Conservation (phyloP, 2,888 invertebrate genomes). For the Stenodera caucasica region DNA sequence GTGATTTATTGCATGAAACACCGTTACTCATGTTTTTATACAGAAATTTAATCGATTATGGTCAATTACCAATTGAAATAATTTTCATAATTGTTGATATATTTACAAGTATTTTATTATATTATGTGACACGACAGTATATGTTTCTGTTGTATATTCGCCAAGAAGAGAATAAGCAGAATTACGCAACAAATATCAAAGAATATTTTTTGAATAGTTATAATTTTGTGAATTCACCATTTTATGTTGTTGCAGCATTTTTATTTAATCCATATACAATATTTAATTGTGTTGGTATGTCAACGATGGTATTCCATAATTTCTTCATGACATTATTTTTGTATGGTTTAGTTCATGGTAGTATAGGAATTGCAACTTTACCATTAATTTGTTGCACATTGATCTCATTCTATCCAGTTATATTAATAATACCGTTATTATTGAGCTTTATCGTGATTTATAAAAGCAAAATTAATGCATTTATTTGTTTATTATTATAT, state of each 20-base stretch:
- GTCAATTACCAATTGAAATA: slow-evolving; percentile 60
- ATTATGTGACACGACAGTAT: slow-evolving; percentile 70
- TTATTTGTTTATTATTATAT: slow-evolving; percentile 42
- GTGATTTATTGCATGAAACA: slow-evolving; percentile 92
- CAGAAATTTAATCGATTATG: slow-evolving; percentile 62
- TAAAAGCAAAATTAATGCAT: slow-evolving; percentile 55
- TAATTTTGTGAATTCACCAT: slow-evolving; percentile 64
- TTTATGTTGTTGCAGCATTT: slow-evolving; percentile 76
- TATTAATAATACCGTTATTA: slow-evolving; percentile 80
- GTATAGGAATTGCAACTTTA: slow-evolving; percentile 64
- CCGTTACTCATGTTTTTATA: slow-evolving; percentile 73
- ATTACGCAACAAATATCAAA: slow-evolving; percentile 64
- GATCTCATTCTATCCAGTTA: slow-evolving; percentile 80
- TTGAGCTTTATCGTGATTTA: slow-evolving; percentile 67
- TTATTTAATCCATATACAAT: slow-evolving; percentile 88
- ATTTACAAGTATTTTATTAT: slow-evolving; percentile 74
- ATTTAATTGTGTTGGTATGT: slow-evolving; percentile 83
- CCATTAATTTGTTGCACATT: slow-evolving; percentile 77
- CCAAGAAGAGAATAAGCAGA: slow-evolving; percentile 58
- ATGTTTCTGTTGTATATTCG: slow-evolving; percentile 60
- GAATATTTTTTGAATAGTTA: slow-evolving; percentile 60
- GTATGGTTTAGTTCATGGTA: slow-evolving; percentile 54
- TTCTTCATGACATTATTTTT: slow-evolving; percentile 75
- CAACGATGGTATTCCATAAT: slow-evolving; percentile 89
- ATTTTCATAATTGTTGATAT: slow-evolving; percentile 77